phyloP scores from a whole-genome alignment of 2,797 vertebrate genomes.

The Psittacula echo region DNA sequence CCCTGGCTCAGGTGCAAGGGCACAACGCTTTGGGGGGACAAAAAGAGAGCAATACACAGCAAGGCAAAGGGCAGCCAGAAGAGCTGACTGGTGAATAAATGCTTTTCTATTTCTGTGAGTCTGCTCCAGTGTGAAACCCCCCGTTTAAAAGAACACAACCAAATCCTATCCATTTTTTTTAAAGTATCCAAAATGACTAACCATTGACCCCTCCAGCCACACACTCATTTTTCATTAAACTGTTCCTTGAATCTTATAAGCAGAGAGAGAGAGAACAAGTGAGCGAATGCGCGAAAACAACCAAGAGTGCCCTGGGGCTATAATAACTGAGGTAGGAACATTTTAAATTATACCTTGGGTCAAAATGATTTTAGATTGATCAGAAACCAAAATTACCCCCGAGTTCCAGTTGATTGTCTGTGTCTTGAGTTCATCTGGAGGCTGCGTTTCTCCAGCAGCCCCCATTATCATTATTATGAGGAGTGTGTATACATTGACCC shows the following conservation, averaged over 20 bases:
- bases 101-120: not conserved
- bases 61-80: not conserved
- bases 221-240: constrained; percentile 62
- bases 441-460: not conserved
- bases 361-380: constrained; percentile 71
- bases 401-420: constrained; percentile 60
- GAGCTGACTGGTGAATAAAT: not conserved
- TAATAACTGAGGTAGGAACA: constrained; percentile 55
- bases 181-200: constrained; percentile 22
- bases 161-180: not conserved
- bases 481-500: not conserved
- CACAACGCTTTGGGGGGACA: fast-evolving
- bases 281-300: not conserved
- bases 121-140: not conserved
- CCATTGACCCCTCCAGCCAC: constrained; percentile 61
- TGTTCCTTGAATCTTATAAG: constrained; percentile 41
- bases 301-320: constrained; percentile 40
- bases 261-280: constrained; percentile 30
- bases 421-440: constrained; percentile 49
- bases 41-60: not conserved
- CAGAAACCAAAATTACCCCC: constrained; percentile 62
- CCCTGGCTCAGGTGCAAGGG: not conserved
- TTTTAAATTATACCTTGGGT: constrained; percentile 69
- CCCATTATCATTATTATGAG: not conserved
- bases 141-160: not conserved